These are phyloP conservation scores for Forbesichthys agassizii DNA, from an alignment of 2,113 vertebrate genomes.

Conservation along the genomic window DNA sequence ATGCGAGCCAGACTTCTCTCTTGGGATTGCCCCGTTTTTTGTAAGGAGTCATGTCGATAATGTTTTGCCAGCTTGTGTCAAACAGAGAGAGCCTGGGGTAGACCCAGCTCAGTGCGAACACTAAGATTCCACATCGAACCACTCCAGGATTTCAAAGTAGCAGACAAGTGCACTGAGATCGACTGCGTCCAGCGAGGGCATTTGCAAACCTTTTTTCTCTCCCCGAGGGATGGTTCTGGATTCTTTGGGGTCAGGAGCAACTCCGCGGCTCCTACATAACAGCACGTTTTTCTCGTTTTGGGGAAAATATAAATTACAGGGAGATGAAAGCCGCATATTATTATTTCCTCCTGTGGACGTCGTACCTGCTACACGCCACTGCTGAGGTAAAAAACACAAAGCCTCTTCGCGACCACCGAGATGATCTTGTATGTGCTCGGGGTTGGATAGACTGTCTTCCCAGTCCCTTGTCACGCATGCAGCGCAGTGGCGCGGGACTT, in stretches of 20 bases:
- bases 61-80: conserved; percentile 69
- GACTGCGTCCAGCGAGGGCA: conserved; percentile 40
- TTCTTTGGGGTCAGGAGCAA: conserved; percentile 86
- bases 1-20: conserved; percentile 58
- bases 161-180: conserved; percentile 53
- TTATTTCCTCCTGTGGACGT: conserved; percentile 86
- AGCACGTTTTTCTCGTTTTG: conserved; percentile 77
- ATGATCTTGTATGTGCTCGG: conserved; percentile 1
- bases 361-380: conserved; percentile 84
- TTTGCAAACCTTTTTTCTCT: conserved; percentile 68
- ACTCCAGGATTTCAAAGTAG: conserved; percentile 22
- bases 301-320: conserved; percentile 80
- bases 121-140: conserved; percentile 42
- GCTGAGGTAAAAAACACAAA: conserved; percentile 83
- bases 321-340: conserved; percentile 92
- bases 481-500: conserved; percentile 18
- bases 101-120: conserved; percentile 56
- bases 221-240: conserved; percentile 92
- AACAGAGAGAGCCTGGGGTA: conserved; percentile 26
- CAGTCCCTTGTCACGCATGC: conserved; percentile 9
- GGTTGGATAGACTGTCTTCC: not conserved
- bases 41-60: conserved; percentile 80
- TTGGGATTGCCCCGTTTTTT: conserved; percentile 78
- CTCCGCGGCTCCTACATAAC: conserved; percentile 84
- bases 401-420: not conserved